Conservation (phyloP, 2,888 invertebrate species). For the Neoascia interrupta region DNA sequence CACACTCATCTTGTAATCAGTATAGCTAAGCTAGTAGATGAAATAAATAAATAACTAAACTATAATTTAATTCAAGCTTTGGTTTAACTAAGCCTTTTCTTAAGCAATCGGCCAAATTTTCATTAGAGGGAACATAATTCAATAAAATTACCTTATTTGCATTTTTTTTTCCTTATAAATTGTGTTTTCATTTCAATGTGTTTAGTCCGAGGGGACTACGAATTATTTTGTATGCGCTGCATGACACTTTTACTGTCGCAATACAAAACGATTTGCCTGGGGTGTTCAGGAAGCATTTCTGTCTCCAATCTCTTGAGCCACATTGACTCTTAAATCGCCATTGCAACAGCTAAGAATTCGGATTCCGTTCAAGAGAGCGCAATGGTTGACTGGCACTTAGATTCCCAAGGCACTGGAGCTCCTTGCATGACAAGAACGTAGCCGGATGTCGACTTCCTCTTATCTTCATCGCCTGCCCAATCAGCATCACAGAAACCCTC, state of each 20-base stretch:
- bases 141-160: not conserved
- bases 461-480: slow-evolving; percentile 42
- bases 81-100: slow-evolving; percentile 18
- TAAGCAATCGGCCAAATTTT: slow-evolving; percentile 32
- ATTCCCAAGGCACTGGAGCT: slow-evolving; percentile 27
- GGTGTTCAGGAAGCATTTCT: slow-evolving; percentile 5
- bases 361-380: slow-evolving; percentile 23
- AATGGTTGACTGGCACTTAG: slow-evolving; percentile 16
- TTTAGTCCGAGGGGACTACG: not conserved
- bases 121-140: slow-evolving; percentile 17
- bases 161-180: slow-evolving; percentile 13
- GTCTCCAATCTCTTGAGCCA: slow-evolving; percentile 13
- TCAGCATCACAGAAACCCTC: slow-evolving; percentile 61
- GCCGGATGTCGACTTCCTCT: slow-evolving; percentile 18
- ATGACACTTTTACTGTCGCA: slow-evolving; percentile 11
- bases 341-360: slow-evolving; percentile 10
- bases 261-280: slow-evolving; percentile 3
- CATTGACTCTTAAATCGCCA: slow-evolving; percentile 15
- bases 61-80: slow-evolving; percentile 31
- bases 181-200: slow-evolving; percentile 12
- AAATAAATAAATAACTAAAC: not conserved
- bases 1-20: not conserved
- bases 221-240: slow-evolving; percentile 4
- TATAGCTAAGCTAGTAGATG: not conserved
- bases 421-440: slow-evolving; percentile 28